phyloP scores from a whole-genome alignment of 2,888 invertebrate species.

The Dryomyza anilis region DNA sequence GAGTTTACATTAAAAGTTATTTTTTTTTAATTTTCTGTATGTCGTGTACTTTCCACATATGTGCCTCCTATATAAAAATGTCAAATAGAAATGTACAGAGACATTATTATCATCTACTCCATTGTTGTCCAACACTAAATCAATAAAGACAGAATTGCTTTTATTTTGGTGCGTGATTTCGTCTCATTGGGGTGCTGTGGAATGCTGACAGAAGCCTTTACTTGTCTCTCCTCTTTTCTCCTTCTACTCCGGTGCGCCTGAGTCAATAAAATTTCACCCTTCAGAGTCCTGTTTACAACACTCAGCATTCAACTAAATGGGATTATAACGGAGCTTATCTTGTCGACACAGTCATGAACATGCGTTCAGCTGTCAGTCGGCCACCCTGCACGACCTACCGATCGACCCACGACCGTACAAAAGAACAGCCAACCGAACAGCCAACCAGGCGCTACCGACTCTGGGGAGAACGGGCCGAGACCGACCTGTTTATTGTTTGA shows the following conservation, averaged over 20 bases:
- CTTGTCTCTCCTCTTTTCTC: not conserved
- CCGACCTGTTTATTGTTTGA: constrained; percentile 10
- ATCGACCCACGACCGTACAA: too few relatives aligned
- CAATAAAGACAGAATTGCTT: not conserved
- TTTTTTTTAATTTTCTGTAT: too few relatives aligned
- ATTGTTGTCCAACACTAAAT: too few relatives aligned
- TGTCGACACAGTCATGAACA: constrained; percentile 44
- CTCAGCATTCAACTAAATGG: constrained; percentile 35
- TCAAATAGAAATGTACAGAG: too few relatives aligned
- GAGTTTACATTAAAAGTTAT: too few relatives aligned
- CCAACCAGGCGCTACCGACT: too few relatives aligned
- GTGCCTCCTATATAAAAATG: too few relatives aligned
- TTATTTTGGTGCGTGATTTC: not conserved
- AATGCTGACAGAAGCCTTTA: not conserved
- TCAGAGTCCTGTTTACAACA: constrained; percentile 8
- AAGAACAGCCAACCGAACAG: too few relatives aligned
- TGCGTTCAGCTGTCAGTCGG: not conserved
- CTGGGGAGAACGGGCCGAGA: not conserved
- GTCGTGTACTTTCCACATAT: too few relatives aligned
- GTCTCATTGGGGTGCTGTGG: not conserved
- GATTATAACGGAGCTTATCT: constrained; percentile 49
- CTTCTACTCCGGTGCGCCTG: not conserved
- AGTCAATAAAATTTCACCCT: constrained; percentile 6
- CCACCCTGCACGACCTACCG: not conserved
- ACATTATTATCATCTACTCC: too few relatives aligned